Conservation (phyloP, 2,888 invertebrate species). For the Phlogophora meticulosa region DNA sequence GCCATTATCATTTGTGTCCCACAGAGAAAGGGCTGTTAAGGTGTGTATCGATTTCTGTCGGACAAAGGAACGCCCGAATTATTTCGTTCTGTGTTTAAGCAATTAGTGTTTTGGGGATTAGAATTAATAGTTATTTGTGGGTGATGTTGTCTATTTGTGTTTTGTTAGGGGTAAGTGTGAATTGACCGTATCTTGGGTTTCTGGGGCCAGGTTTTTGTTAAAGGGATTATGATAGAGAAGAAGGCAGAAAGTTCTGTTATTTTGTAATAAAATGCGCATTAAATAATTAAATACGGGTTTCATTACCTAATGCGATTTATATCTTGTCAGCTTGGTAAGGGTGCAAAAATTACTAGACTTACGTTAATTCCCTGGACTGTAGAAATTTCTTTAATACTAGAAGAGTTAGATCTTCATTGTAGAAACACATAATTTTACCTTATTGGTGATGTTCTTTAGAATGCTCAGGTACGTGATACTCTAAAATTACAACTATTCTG, state of each 20-base stretch:
- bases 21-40: conserved; percentile 72
- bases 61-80: conserved; percentile 36
- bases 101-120: conserved; percentile 46
- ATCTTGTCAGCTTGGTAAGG: not conserved
- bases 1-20: conserved; percentile 72
- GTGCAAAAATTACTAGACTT: not conserved
- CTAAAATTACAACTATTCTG: too few relatives aligned
- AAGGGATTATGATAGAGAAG: not conserved
- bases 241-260: too few relatives aligned
- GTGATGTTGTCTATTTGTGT: conserved; percentile 6
- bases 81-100: conserved; percentile 42
- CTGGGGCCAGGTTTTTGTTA: not conserved
- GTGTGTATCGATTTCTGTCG: conserved; percentile 51
- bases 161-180: not conserved
- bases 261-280: too few relatives aligned
- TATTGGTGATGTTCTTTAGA: too few relatives aligned
- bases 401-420: too few relatives aligned
- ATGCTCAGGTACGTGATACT: too few relatives aligned
- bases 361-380: too few relatives aligned
- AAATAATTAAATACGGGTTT: too few relatives aligned
- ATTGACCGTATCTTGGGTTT: not conserved
- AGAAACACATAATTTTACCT: too few relatives aligned
- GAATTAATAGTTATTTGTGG: conserved; percentile 39
- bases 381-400: too few relatives aligned
- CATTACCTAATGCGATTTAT: too few relatives aligned